phyloP scores from a whole-genome alignment of 2,888 invertebrate genomes.

The Salpingus planirostris region DNA sequence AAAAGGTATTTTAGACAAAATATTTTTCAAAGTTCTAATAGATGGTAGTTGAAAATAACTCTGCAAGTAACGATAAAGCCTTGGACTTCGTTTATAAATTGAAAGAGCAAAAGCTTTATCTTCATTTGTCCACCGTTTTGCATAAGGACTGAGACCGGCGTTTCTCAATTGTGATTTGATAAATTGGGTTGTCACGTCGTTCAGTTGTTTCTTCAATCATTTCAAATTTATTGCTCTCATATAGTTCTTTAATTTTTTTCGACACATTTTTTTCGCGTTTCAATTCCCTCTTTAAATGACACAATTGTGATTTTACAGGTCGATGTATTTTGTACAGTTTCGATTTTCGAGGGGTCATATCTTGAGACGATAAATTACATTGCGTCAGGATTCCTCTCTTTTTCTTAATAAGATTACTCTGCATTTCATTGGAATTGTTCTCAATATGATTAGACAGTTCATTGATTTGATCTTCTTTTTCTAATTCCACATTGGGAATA shows the following conservation, averaged over 20 bases:
- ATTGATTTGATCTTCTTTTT: too few species aligned
- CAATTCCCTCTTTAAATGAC: neutral
- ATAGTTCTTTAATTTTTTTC: slow-evolving; percentile 4
- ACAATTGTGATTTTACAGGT: neutral
- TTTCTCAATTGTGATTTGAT: slow-evolving; percentile 18
- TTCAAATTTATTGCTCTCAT: slow-evolving; percentile 9
- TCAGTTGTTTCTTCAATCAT: slow-evolving; percentile 15
- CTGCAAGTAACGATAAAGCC: slow-evolving; percentile 15
- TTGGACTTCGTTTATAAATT: slow-evolving; percentile 19
- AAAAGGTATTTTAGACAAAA: slow-evolving; percentile 18
- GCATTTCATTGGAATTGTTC: too few species aligned
- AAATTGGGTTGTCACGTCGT: slow-evolving; percentile 17
- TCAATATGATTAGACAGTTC: too few species aligned
- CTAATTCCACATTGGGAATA: too few species aligned
- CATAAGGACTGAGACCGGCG: slow-evolving; percentile 5
- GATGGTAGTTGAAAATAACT: slow-evolving; percentile 17
- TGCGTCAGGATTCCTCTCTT: neutral
- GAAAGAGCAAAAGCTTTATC: slow-evolving; percentile 20
- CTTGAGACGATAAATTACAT: neutral
- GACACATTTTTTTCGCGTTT: neutral
- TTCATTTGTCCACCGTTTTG: slow-evolving; percentile 13
- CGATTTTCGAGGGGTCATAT: neutral
- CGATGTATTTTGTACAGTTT: neutral
- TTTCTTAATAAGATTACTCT: too few species aligned
- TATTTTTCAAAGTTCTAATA: slow-evolving; percentile 14